Evolutionary conservation across 1,140 invertebrate species (phyloP).

Genomic region (Drosophila leontia): DNA sequence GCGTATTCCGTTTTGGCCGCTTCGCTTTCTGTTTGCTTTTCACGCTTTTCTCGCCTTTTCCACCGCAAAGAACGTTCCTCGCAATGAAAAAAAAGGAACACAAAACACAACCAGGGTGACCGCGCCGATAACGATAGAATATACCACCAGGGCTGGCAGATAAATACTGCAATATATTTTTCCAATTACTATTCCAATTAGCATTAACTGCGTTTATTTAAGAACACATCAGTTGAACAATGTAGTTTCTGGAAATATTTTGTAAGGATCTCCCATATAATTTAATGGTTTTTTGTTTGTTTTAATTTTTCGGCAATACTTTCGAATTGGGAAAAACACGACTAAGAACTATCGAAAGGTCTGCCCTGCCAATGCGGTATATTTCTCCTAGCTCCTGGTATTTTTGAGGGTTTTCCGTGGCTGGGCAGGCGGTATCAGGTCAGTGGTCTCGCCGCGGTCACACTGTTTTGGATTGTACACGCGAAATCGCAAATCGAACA

Average conservation of each 20-base stretch:
- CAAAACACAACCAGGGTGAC: constrained; percentile 28
- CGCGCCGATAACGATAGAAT: constrained; percentile 4
- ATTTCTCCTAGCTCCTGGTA: background rate
- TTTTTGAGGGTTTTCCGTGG: background rate
- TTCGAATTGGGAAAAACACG: background rate
- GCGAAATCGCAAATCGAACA: constrained; percentile 52
- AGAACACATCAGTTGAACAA: too few species aligned
- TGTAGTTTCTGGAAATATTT: too few species aligned
- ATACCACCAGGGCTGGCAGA: background rate
- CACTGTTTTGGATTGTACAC: constrained; percentile 65
- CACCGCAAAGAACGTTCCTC: constrained; percentile 23
- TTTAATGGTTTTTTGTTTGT: too few species aligned
- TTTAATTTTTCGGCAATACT: too few species aligned
- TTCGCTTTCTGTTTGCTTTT: constrained; percentile 42
- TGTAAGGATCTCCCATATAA: too few species aligned
- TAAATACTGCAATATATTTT: background rate
- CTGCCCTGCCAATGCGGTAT: background rate
- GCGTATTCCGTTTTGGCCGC: constrained; percentile 33
- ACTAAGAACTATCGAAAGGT: background rate
- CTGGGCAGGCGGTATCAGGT: background rate
- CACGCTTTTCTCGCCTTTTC: constrained; percentile 34
- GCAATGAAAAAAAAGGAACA: constrained; percentile 10
- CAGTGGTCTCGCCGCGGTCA: constrained; percentile 25
- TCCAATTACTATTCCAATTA: background rate
- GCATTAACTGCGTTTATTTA: too few species aligned